These are phyloP conservation scores for Coracias cyanogaster DNA, from an alignment of 2,797 vertebrate genomes.

Conservation along the genomic window DNA sequence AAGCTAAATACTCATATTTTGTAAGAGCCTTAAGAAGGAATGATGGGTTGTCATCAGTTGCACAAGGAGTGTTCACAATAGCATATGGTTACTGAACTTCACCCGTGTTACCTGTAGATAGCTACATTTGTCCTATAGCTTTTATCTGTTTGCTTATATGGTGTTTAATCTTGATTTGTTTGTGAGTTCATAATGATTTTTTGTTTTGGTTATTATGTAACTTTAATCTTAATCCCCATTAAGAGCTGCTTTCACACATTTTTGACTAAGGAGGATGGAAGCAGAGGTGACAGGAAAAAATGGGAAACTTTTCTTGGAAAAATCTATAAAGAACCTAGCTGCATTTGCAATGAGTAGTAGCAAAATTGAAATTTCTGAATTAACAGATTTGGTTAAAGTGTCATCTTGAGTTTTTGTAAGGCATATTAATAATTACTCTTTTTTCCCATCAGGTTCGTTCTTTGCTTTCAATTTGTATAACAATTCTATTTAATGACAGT, in stretches of 20 bases:
- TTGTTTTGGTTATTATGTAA: not conserved
- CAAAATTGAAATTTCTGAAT: not conserved
- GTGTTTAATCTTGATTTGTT: not conserved
- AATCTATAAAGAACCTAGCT: not conserved
- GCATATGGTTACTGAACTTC: not conserved
- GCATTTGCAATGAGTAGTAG: not conserved
- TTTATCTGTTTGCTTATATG: not conserved
- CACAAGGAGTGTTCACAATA: not conserved
- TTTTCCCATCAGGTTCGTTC: not conserved
- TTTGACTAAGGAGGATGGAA: not conserved
- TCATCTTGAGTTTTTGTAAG: conserved; percentile 10
- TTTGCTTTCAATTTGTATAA: not conserved
- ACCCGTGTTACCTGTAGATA: not conserved
- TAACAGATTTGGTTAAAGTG: not conserved
- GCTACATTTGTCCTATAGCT: not conserved
- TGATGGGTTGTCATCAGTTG: not conserved
- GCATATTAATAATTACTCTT: not conserved
- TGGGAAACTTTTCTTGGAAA: not conserved
- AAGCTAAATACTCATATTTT: not conserved
- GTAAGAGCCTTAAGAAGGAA: not conserved
- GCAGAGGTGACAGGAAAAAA: not conserved
- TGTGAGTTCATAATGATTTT: not conserved
- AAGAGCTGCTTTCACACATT: not conserved
- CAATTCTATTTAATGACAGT: not conserved
- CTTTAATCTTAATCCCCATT: not conserved